Evolutionary conservation across 2,888 invertebrate genomes (phyloP).

Genomic region (Buathra laborator): DNA sequence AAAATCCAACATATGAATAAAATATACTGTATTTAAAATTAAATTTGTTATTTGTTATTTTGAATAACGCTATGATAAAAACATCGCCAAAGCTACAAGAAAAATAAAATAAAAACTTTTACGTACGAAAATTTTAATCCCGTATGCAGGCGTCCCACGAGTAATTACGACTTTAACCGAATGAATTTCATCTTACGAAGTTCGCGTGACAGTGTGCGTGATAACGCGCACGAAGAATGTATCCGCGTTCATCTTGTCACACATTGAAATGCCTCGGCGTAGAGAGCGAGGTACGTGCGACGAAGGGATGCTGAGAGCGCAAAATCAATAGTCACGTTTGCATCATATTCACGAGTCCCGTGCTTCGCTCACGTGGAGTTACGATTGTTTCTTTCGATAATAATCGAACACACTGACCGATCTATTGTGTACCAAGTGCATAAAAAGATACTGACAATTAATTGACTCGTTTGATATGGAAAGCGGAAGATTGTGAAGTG

Average conservation of each 20-base stretch:
- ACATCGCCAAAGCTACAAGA: neutral
- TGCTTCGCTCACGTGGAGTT: constrained; percentile 70
- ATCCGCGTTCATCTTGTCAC: constrained; percentile 26
- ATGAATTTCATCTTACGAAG: neutral
- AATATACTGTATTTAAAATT: neutral
- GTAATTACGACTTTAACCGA: neutral
- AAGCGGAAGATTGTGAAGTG: neutral
- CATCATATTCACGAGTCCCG: constrained; percentile 69
- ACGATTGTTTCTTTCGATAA: neutral
- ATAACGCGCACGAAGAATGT: neutral
- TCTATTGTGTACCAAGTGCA: neutral
- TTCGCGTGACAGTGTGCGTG: neutral
- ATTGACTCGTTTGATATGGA: neutral
- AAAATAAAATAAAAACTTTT: neutral
- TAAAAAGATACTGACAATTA: neutral
- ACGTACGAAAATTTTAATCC: neutral
- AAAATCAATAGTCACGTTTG: constrained; percentile 81
- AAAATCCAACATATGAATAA: neutral
- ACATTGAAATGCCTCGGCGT: constrained; percentile 1
- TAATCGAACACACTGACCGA: neutral
- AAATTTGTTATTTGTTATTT: neutral
- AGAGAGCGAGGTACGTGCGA: constrained; percentile 25
- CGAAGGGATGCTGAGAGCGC: constrained; percentile 78
- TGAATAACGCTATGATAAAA: neutral
- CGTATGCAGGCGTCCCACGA: neutral